These are phyloP conservation scores for Nebria ingens DNA, from an alignment of 1,140 invertebrate genomes.

Conservation along the genomic window DNA sequence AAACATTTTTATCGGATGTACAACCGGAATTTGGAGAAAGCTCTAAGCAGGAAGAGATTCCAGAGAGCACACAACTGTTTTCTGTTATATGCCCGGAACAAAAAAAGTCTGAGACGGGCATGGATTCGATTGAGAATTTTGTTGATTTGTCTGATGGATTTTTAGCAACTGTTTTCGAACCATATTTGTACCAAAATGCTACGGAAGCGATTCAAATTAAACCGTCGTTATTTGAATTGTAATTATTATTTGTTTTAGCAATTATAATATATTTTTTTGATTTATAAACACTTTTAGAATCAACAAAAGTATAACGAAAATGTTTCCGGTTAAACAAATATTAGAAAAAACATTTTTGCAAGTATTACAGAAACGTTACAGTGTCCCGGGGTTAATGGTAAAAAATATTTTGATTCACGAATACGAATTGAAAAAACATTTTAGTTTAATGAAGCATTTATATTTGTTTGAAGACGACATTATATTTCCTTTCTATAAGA, in stretches of 20 bases:
- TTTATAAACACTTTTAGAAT: not conserved
- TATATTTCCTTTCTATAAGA: conserved; percentile 49
- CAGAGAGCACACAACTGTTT: too few relatives aligned
- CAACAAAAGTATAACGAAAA: not conserved
- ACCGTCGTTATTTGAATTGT: conserved; percentile 21
- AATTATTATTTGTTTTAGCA: not conserved
- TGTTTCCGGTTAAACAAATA: conserved; percentile 25
- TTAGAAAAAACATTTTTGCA: conserved; percentile 34
- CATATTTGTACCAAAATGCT: conserved; percentile 18
- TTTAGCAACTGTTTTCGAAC: conserved; percentile 25
- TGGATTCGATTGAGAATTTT: conserved; percentile 24
- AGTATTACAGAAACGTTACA: conserved; percentile 37
- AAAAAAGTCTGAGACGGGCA: conserved; percentile 16
- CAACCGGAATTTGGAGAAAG: not conserved
- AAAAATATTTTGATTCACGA: conserved; percentile 40
- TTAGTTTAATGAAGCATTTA: conserved; percentile 41
- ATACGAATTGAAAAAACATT: conserved; percentile 39
- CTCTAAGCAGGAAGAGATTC: not conserved
- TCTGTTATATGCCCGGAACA: conserved; percentile 13
- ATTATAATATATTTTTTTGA: not conserved
- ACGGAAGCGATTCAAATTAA: not conserved
- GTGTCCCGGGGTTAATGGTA: conserved; percentile 39
- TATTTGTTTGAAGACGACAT: conserved; percentile 55
- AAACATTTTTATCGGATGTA: not conserved
- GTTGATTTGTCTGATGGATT: conserved; percentile 27